Conservation (phyloP, 2,797 vertebrate species). For the Limnodromus scolopaceus region DNA sequence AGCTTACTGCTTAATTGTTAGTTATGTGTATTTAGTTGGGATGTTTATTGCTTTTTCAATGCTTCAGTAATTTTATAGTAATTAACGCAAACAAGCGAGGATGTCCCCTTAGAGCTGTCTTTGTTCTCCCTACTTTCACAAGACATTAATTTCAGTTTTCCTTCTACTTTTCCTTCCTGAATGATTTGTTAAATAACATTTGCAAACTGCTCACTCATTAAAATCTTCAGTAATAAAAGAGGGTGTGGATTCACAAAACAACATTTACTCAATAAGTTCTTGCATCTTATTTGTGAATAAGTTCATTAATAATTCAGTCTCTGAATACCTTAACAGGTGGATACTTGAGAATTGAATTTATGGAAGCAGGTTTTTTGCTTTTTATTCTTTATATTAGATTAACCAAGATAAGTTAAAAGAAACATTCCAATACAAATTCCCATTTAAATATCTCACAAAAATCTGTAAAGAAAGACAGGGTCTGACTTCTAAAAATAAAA, state of each 20-base stretch:
- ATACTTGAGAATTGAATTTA: neutral
- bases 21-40: conserved; percentile 25
- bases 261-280: neutral
- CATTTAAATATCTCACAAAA: neutral
- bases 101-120: conserved; percentile 31
- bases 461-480: neutral
- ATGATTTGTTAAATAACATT: conserved; percentile 18
- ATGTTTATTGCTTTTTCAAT: conserved; percentile 30
- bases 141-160: conserved; percentile 48
- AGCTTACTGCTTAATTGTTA: conserved; percentile 27
- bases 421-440: neutral
- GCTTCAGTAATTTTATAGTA: conserved; percentile 52
- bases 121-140: conserved; percentile 39
- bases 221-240: neutral
- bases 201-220: neutral
- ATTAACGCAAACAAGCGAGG: neutral
- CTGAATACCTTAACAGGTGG: neutral
- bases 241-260: neutral
- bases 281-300: neutral
- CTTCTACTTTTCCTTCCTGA: neutral
- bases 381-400: neutral
- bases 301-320: neutral
- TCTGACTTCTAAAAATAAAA: neutral
- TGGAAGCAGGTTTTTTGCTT: neutral
- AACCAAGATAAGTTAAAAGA: neutral